These are phyloP conservation scores for Ardeotis arabs DNA, from an alignment of 2,113 vertebrate genomes.

Conservation along the genomic window DNA sequence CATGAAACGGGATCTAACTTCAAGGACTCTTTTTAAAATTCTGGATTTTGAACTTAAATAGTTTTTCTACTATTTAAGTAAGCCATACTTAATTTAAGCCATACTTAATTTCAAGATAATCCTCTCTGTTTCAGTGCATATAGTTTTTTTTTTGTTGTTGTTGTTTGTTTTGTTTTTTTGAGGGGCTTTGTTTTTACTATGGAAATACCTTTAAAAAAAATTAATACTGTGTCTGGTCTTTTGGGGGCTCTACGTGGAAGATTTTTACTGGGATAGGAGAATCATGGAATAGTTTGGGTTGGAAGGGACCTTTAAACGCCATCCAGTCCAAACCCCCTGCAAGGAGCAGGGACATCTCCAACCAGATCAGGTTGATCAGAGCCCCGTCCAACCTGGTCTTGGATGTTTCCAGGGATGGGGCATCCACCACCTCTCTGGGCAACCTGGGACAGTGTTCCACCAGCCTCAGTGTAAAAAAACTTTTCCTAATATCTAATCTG, in stretches of 20 bases:
- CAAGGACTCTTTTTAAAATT: not conserved
- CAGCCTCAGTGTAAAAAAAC: too few species aligned
- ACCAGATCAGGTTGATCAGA: too few species aligned
- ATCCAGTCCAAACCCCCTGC: too few species aligned
- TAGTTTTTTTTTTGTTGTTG: not conserved
- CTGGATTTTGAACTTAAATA: not conserved
- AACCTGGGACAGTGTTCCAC: too few species aligned
- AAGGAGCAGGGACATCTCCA: too few species aligned
- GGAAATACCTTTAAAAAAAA: not conserved
- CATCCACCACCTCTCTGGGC: too few species aligned
- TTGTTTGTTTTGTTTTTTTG: not conserved
- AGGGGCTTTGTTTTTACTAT: not conserved
- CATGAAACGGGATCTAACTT: not conserved
- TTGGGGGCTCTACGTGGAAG: accelerated
- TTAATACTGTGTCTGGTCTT: not conserved
- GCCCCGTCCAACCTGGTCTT: too few species aligned
- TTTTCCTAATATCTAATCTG: too few species aligned
- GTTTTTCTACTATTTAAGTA: not conserved
- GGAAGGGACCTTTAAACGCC: too few species aligned
- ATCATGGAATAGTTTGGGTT: too few species aligned
- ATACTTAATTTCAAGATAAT: not conserved
- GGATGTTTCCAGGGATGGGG: too few species aligned
- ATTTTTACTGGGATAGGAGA: not conserved
- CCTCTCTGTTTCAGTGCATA: not conserved
- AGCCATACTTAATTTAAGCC: not conserved